Percentiles rank a stretch among this genome's conserved stretches.
phyloP scores from a whole-genome alignment of 2,113 vertebrate species.

The Erythrolamprus reginae region DNA sequence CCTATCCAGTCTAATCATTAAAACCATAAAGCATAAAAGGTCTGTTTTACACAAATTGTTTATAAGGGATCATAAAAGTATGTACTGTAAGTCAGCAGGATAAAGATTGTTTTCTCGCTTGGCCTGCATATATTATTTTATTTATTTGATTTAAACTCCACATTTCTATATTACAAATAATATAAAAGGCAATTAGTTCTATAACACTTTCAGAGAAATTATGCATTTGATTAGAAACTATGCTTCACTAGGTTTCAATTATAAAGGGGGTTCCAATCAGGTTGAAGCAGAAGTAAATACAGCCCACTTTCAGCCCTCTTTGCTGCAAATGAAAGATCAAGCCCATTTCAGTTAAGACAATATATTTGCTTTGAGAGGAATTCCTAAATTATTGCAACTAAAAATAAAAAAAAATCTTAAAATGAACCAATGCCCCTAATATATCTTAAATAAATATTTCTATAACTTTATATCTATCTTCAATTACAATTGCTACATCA shows the following conservation, averaged over 20 bases:
- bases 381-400: constrained; percentile 26
- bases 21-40: not conserved
- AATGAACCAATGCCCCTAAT: too few relatives aligned
- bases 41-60: not conserved
- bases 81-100: not conserved
- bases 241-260: not conserved
- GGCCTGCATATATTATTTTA: not conserved
- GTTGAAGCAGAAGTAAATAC: not conserved
- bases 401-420: constrained; percentile 4
- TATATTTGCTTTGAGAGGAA: constrained; percentile 28
- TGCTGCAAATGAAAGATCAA: not conserved
- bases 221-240: not conserved
- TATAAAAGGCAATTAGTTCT: not conserved
- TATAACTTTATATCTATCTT: too few relatives aligned
- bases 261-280: not conserved
- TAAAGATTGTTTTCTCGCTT: not conserved
- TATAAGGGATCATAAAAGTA: not conserved
- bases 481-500: too few relatives aligned
- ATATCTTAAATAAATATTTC: too few relatives aligned
- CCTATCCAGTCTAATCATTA: not conserved
- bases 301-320: not conserved
- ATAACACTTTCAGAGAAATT: not conserved
- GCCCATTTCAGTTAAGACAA: not conserved
- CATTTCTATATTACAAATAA: not conserved
- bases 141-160: not conserved